These are phyloP conservation scores for Spea hammondii DNA, from an alignment of 2,797 vertebrate genomes.

Conservation along the genomic window DNA sequence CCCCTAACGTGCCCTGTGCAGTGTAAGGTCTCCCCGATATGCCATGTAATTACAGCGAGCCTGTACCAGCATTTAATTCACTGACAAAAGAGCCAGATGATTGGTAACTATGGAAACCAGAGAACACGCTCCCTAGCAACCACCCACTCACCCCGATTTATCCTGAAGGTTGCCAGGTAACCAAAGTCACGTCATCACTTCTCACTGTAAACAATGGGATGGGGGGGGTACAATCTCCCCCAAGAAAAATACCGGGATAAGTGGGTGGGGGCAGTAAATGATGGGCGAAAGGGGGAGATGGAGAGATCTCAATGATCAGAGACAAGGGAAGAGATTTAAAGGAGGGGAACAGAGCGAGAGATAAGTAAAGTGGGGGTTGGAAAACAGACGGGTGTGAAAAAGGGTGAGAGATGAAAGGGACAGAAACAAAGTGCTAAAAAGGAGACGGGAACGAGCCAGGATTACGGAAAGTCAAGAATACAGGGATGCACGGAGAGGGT, in stretches of 20 bases:
- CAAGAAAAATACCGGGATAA: background rate
- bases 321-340: slow-evolving; percentile 53
- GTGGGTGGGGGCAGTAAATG: no score
- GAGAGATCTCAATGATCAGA: background rate
- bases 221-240: slow-evolving; percentile 12
- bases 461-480: no score
- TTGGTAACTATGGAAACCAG: slow-evolving; percentile 41
- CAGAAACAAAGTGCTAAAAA: no score
- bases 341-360: background rate
- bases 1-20: background rate
- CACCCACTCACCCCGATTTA: slow-evolving; percentile 48
- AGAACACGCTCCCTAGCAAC: slow-evolving; percentile 44
- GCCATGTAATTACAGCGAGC: background rate
- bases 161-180: slow-evolving; percentile 43
- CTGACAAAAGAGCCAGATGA: slow-evolving; percentile 41
- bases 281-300: no score
- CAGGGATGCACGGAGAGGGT: background rate
- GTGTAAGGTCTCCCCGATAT: background rate
- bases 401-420: background rate
- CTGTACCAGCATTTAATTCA: slow-evolving; percentile 30
- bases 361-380: background rate
- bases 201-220: slow-evolving; percentile 45
- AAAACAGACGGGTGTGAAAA: background rate
- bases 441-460: no score
- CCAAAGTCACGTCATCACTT: slow-evolving; percentile 43